These are phyloP conservation scores for Wiebesia pumilae DNA, from an alignment of 1,140 invertebrate genomes.

Conservation along the genomic window DNA sequence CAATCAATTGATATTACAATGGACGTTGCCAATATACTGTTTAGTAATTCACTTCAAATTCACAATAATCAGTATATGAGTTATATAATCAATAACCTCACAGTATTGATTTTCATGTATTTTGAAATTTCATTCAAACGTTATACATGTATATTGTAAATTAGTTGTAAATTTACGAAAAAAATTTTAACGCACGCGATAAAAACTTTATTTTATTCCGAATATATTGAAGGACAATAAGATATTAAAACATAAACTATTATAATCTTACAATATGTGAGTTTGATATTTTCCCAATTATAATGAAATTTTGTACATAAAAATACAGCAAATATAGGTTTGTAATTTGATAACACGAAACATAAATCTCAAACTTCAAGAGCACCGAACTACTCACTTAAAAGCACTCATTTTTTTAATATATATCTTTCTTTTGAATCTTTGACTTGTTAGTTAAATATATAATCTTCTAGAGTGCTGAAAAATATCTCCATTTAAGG, in stretches of 20 bases:
- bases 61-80: no score
- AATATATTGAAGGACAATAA: not conserved
- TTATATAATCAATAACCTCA: no score
- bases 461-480: constrained; percentile 30
- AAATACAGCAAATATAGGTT: constrained; percentile 12
- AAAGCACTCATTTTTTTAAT: constrained; percentile 5
- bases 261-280: not conserved
- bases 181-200: no score
- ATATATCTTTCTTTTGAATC: not conserved
- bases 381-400: not conserved
- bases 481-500: constrained; percentile 34
- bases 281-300: not conserved
- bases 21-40: no score
- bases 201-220: not conserved
- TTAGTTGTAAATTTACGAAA: no score
- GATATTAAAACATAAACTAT: not conserved
- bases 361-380: constrained; percentile 20
- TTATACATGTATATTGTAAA: no score
- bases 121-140: no score
- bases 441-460: constrained; percentile 38
- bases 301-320: not conserved
- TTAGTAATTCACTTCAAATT: no score
- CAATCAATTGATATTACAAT: no score
- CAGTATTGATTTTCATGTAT: no score
- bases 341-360: constrained; percentile 15